Conservation (phyloP, 2,113 vertebrate genomes). For the Galbula dea region DNA sequence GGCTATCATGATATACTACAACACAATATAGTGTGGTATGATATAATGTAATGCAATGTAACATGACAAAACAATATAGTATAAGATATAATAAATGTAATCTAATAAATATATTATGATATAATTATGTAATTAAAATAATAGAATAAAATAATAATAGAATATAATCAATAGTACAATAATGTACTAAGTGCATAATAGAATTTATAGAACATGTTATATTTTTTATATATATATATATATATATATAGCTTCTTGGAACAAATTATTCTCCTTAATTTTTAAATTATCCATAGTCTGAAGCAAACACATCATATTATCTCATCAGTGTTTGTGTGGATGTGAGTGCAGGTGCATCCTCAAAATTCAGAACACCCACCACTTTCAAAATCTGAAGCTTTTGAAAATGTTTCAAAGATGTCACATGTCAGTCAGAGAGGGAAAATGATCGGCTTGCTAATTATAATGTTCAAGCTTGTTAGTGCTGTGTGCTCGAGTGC, state of each 20-base stretch:
- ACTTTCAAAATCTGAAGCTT: slow-evolving; percentile 67
- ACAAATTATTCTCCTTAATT: slow-evolving; percentile 58
- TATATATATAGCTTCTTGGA: slow-evolving; percentile 1
- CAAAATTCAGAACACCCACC: slow-evolving; percentile 68
- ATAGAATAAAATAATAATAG: no score
- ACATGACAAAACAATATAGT: no score
- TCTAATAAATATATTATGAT: no score
- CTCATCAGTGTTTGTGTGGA: slow-evolving; percentile 49
- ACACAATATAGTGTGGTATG: background rate
- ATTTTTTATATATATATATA: no score
- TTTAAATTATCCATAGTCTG: slow-evolving; percentile 44
- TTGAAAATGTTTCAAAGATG: slow-evolving; percentile 67
- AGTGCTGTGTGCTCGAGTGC: background rate
- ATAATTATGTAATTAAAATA: no score
- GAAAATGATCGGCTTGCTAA: slow-evolving; percentile 78
- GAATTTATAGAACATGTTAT: background rate
- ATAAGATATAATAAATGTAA: no score
- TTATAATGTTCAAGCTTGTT: slow-evolving; percentile 55
- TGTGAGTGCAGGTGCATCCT: slow-evolving; percentile 50
- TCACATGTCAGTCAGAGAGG: slow-evolving; percentile 78
- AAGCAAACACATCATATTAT: slow-evolving; percentile 26
- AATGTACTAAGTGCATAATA: background rate
- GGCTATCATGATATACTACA: no score
- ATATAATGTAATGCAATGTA: no score
- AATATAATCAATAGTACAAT: background rate